Evolutionary conservation across 2,797 vertebrate species (phyloP).

Genomic region (Sphenopsis melanotis): DNA sequence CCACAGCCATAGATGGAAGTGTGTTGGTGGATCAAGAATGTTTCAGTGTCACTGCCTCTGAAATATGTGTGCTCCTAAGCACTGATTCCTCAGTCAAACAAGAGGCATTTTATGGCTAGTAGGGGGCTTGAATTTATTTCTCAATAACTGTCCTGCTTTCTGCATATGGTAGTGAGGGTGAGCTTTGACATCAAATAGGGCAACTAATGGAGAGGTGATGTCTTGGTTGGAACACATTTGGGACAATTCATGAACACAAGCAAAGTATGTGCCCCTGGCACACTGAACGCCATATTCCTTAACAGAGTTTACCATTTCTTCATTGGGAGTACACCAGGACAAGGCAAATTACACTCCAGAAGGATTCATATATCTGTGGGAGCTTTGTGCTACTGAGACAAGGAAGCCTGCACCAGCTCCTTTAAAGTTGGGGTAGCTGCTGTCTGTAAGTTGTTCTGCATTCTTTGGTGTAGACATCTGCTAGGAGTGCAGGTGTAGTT

Average conservation of each 20-base stretch:
- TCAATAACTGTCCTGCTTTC: not conserved
- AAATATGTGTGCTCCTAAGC: not conserved
- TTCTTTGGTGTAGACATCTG: not conserved
- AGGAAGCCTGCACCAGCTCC: not conserved
- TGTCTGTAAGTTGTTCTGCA: not conserved
- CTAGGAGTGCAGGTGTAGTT: not conserved
- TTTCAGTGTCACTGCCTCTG: not conserved
- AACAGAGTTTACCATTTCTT: not conserved
- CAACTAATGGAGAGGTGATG: not conserved
- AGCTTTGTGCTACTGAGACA: not conserved
- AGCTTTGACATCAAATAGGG: not conserved
- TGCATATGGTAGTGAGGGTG: rapidly evolving
- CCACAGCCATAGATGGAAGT: not conserved
- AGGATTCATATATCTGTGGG: rapidly evolving
- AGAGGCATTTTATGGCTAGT: not conserved
- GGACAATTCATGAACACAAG: not conserved
- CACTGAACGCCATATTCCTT: not conserved
- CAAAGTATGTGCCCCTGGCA: not conserved
- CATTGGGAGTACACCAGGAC: not conserved
- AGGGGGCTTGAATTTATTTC: not conserved
- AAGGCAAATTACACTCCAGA: not conserved
- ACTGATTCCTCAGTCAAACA: not conserved
- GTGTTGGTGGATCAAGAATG: not conserved
- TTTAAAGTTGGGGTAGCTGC: not conserved
- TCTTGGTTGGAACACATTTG: not conserved